phyloP scores from a whole-genome alignment of 2,113 vertebrate genomes.

The Beaufortia kweichowensis region DNA sequence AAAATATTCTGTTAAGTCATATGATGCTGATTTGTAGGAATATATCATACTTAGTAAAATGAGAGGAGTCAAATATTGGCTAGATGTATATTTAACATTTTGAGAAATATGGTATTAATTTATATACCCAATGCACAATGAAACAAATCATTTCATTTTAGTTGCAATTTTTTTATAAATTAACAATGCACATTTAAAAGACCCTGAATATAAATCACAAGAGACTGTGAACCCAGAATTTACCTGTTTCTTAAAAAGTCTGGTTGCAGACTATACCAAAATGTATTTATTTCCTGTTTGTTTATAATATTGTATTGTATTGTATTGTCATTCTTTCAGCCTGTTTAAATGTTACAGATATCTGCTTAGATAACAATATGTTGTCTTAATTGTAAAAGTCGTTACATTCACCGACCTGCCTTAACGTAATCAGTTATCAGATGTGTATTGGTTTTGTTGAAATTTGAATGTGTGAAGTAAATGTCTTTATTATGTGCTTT shows the following conservation, averaged over 20 bases:
- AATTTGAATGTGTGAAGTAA: slow-evolving; percentile 2
- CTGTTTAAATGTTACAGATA: background rate
- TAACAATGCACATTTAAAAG: no score
- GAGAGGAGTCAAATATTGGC: no score
- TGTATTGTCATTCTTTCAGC: background rate
- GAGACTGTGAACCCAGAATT: background rate
- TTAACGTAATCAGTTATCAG: slow-evolving; percentile 22
- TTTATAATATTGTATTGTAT: background rate
- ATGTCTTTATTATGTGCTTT: slow-evolving; percentile 15
- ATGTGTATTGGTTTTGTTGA: slow-evolving; percentile 3
- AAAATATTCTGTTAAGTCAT: no score
- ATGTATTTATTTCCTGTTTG: background rate
- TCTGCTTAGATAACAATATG: background rate
- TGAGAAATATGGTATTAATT: no score
- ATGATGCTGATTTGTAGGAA: no score
- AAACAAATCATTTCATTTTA: no score
- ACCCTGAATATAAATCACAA: no score
- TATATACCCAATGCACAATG: no score
- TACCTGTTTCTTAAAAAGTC: background rate
- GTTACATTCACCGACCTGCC: slow-evolving; percentile 45
- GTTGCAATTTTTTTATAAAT: no score
- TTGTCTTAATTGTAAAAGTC: slow-evolving; percentile 17
- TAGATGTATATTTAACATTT: no score
- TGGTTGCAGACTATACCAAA: background rate
- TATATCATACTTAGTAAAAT: no score